phyloP scores from a whole-genome alignment of 2,113 vertebrate genomes.

The Xiphophorus hellerii region DNA sequence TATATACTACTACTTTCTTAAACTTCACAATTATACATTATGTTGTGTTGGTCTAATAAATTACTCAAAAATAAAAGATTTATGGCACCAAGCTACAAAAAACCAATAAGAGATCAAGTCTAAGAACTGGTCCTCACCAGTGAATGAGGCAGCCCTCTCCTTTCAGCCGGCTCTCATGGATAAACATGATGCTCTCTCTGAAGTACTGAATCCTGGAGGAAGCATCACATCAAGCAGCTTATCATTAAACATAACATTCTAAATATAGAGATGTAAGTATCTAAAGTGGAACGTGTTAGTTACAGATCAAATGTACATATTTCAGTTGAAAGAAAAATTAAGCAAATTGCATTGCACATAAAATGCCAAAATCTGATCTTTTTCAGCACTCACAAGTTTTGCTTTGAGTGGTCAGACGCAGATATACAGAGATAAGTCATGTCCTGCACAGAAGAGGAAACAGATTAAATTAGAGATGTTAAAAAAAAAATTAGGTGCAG shows the following conservation, averaged over 20 bases:
- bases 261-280: background rate
- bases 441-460: slow-evolving; percentile 74
- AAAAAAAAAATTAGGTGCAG: too few species aligned
- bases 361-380: background rate
- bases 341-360: background rate
- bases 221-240: background rate
- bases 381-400: slow-evolving; percentile 87
- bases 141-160: slow-evolving; percentile 91
- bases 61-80: background rate
- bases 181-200: slow-evolving; percentile 90
- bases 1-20: too few species aligned
- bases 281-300: background rate
- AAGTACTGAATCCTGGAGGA: slow-evolving; percentile 86
- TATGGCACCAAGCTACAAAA: background rate
- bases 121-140: slow-evolving; percentile 80
- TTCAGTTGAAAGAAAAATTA: background rate
- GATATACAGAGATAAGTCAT: slow-evolving; percentile 90
- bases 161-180: slow-evolving; percentile 88
- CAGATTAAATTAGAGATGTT: background rate
- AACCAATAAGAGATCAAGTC: background rate
- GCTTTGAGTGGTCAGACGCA: slow-evolving; percentile 82
- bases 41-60: background rate
- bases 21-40: background rate
- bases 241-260: background rate
- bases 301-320: background rate